Evolutionary conservation across 2,113 vertebrate genomes (phyloP).

Genomic region (Acinonyx jubatus): DNA sequence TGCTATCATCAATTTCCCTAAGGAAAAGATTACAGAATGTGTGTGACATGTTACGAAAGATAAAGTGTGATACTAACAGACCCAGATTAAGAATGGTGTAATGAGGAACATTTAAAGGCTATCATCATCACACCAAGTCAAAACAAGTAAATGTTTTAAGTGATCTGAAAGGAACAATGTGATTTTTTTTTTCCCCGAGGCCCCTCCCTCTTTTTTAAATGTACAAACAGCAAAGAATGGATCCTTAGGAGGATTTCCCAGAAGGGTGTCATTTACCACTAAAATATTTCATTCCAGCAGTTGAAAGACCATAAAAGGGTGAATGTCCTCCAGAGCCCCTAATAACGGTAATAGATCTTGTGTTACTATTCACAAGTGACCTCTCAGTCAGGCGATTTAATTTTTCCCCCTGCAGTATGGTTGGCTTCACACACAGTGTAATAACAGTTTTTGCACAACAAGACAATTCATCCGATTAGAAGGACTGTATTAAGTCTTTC

Average conservation of each 20-base stretch:
- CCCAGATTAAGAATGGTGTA: constrained; percentile 22
- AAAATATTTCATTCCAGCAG: constrained; percentile 81
- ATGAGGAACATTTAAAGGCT: constrained; percentile 36
- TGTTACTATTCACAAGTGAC: constrained; percentile 82
- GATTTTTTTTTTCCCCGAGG: not conserved
- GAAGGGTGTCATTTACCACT: constrained; percentile 77
- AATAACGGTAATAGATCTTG: constrained; percentile 83
- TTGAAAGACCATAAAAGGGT: constrained; percentile 81
- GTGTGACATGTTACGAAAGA: not conserved
- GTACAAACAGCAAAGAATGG: constrained; percentile 58
- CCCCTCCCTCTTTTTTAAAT: not conserved
- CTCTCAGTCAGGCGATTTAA: constrained; percentile 81
- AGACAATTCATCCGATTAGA: constrained; percentile 81
- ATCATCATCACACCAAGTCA: constrained; percentile 27
- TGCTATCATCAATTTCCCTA: not conserved
- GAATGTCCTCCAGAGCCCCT: constrained; percentile 77
- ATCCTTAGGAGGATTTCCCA: constrained; percentile 76
- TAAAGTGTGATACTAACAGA: not conserved
- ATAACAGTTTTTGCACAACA: constrained; percentile 81
- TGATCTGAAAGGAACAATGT: constrained; percentile 27
- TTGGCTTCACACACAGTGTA: constrained; percentile 78
- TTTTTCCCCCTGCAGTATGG: constrained; percentile 76
- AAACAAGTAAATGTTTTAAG: constrained; percentile 44
- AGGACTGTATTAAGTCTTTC: constrained; percentile 70
- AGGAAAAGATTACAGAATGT: not conserved